A percentile compares a stretch with the other conserved stretches of the same genome.
Evolutionary conservation across 2,797 vertebrate species (phyloP).

Genomic region (Ateles fusciceps): DNA sequence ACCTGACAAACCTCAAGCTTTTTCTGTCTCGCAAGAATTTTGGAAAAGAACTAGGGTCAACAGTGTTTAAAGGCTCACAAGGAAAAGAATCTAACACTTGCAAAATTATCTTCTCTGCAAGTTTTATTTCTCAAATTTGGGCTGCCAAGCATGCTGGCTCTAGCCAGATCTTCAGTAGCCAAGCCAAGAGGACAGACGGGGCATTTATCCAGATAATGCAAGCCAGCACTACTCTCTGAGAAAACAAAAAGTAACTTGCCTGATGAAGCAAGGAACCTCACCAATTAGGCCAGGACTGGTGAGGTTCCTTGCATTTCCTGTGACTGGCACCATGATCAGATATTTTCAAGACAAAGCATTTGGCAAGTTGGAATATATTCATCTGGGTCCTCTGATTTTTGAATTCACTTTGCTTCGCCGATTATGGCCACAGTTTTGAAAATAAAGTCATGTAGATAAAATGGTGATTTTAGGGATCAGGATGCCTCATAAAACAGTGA

Average conservation of each 20-base stretch:
- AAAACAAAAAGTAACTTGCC: not conserved
- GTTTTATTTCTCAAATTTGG: conserved; percentile 9
- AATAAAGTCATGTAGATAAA: not conserved
- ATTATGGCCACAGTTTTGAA: not conserved
- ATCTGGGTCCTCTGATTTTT: not conserved
- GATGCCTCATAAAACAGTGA: not conserved
- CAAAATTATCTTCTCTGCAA: conserved; percentile 15
- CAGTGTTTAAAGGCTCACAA: not conserved
- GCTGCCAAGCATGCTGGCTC: not conserved
- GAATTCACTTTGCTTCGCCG: not conserved
- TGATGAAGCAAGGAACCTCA: not conserved
- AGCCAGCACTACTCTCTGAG: not conserved
- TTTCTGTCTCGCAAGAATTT: conserved; percentile 22
- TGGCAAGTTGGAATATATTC: not conserved
- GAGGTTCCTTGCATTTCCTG: no score
- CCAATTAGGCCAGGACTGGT: not conserved
- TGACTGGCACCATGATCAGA: not conserved
- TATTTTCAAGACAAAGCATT: not conserved
- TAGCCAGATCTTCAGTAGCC: not conserved
- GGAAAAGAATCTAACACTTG: not conserved
- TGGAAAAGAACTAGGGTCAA: not conserved
- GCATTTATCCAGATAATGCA: not conserved
- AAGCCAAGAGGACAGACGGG: not conserved
- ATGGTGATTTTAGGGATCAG: not conserved
- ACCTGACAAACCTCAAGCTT: not conserved